phyloP scores from a whole-genome alignment of 2,888 invertebrate genomes.

The Nycteola revayana region DNA sequence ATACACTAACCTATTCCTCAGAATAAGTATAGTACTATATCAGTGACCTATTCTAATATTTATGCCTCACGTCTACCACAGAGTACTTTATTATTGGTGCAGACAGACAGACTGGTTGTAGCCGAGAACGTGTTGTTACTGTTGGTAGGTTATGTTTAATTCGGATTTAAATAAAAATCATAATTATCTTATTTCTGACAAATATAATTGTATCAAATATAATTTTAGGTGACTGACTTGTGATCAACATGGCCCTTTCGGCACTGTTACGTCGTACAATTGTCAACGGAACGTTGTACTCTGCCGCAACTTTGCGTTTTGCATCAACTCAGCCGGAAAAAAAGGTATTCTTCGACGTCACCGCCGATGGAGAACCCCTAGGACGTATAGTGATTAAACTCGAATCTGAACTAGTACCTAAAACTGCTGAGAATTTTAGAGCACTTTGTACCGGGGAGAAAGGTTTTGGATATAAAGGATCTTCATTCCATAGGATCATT shows the following conservation, averaged over 20 bases:
- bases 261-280: slow-evolving; percentile 56
- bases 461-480: slow-evolving; percentile 92
- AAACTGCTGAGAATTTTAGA: slow-evolving; percentile 97
- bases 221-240: background rate
- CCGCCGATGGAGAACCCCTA: slow-evolving; percentile 88
- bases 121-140: too few relatives aligned
- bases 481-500: slow-evolving; percentile 94
- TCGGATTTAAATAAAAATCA: too few relatives aligned
- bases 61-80: too few relatives aligned
- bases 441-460: slow-evolving; percentile 87
- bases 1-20: too few relatives aligned
- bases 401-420: slow-evolving; percentile 93
- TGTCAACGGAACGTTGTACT: slow-evolving; percentile 65
- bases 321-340: slow-evolving; percentile 66
- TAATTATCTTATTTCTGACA: too few relatives aligned
- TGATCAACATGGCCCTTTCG: slow-evolving; percentile 46
- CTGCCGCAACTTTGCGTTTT: slow-evolving; percentile 64
- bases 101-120: too few relatives aligned
- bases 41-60: too few relatives aligned
- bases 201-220: too few relatives aligned
- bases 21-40: too few relatives aligned
- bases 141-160: too few relatives aligned
- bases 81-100: too few relatives aligned
- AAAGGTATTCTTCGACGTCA: slow-evolving; percentile 93
- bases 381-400: slow-evolving; percentile 96